These are phyloP conservation scores for Mionectes macconnelli DNA, from an alignment of 2,113 vertebrate genomes.

Conservation along the genomic window DNA sequence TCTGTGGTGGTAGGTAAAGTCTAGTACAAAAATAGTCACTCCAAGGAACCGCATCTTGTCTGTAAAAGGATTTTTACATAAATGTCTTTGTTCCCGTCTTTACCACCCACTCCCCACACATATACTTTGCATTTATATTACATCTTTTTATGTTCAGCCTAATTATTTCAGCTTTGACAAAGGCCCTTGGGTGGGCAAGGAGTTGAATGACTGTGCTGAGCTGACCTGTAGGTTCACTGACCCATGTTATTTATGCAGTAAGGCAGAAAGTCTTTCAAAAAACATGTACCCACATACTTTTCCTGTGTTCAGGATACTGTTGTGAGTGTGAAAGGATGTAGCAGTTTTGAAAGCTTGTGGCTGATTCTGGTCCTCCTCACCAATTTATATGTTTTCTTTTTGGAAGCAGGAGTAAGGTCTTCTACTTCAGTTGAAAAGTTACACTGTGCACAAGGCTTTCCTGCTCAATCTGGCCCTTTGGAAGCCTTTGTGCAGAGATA, in stretches of 20 bases:
- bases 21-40: neutral
- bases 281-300: neutral
- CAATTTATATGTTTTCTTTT: neutral
- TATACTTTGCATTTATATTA: neutral
- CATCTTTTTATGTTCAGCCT: neutral
- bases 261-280: neutral
- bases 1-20: neutral
- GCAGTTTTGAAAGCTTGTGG: neutral
- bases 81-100: neutral
- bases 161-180: neutral
- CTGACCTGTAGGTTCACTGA: neutral
- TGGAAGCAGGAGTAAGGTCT: neutral
- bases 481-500: neutral
- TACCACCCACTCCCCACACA: neutral
- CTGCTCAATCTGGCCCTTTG: neutral
- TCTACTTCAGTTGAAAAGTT: neutral
- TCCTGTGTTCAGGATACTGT: neutral
- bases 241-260: neutral
- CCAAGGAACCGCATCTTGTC: conserved; percentile 4
- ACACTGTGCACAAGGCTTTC: neutral
- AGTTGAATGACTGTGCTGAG: neutral
- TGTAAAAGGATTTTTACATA: neutral
- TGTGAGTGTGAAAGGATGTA: neutral
- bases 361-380: neutral
- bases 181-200: neutral